Evolutionary conservation across 2,797 vertebrate genomes (phyloP), one percentile per base, ranked within the genome.

Genomic region (Nothura maculosa): DNA sequence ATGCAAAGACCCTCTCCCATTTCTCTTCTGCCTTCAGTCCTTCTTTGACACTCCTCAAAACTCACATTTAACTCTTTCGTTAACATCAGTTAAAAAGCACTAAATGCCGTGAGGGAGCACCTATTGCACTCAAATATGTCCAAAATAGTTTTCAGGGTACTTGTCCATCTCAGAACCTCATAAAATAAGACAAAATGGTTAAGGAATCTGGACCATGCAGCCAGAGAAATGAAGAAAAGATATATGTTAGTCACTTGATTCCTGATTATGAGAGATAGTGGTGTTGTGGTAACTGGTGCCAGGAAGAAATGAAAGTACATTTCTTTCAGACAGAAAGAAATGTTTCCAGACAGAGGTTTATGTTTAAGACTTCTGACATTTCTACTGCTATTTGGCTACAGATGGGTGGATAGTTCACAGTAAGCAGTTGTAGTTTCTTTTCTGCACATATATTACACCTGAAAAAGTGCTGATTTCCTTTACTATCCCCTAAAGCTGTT

Each of bases 351-450:
- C n/a, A n/a, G n/a, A n/a, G n/a, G n/a, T n/a, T n/a, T n/a, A n/a
- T n/a, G n/a, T 79, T 54, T 74, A 88, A 87, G 60, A 78, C 72
- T 92, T 62, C 72, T 75, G 45, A 83, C 91, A 96, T 75, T 93
- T 96, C 89, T 75, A 84, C 22, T 58, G 57, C 36, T 96, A 82
- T 96, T 93, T 84, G 86, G 42, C 27, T 78, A 27, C 32, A 66
- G 16, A 4, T 75, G 25, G 12, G 30, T 62, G 54, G 93, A 38
- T 76, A 75, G 30, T 64, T 91, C 61, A 74, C n/a, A 79, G 14
- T 16, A 85, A 70, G 9, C 74, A 87, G 64, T 60, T 63, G 48
- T 54, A 78, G 30, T 34, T 88, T 81, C 3, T 63, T 81, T 96
- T 83, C 22, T 70, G 8, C 60, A 55, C 3, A 25, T 6, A 6